Conservation (phyloP, 2,113 vertebrate species). For the Clarias magur region DNA sequence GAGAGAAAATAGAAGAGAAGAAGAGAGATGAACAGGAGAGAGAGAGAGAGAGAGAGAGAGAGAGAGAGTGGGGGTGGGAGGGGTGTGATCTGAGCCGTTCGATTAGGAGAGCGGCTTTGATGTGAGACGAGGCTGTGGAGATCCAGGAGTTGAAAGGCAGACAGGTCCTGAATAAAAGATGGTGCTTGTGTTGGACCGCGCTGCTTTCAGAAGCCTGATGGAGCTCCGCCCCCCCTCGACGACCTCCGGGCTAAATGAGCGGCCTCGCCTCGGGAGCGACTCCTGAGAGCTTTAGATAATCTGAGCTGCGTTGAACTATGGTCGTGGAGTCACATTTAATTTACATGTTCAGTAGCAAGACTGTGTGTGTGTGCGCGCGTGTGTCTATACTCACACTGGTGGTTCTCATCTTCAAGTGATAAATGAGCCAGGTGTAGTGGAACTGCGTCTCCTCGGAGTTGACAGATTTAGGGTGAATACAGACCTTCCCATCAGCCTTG, state of each 20-base stretch:
- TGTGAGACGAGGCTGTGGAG: conserved; percentile 30
- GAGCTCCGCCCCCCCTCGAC: background rate
- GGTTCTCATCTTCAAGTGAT: conserved; percentile 98
- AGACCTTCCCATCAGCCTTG: conserved; percentile 88
- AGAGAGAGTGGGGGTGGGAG: background rate
- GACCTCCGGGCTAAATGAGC: background rate
- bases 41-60: conserved; percentile 20
- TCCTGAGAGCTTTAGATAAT: background rate
- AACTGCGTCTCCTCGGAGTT: conserved; percentile 90
- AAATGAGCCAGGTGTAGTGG: conserved; percentile 94
- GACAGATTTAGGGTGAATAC: conserved; percentile 95
- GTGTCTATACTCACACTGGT: conserved; percentile 82
- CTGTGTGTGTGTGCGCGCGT: background rate
- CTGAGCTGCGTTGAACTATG: background rate
- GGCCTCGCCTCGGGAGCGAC: background rate
- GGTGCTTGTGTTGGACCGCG: conserved; percentile 31
- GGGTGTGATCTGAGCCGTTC: conserved; percentile 26
- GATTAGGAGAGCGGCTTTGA: conserved; percentile 44
- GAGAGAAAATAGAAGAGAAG: background rate
- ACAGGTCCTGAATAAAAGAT: conserved; percentile 54
- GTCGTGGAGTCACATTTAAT: background rate
- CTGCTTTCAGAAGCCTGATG: conserved; percentile 6
- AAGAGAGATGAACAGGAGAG: background rate
- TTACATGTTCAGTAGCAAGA: background rate
- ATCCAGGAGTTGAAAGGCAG: conserved; percentile 32